Percentiles rank a stretch among this genome's conserved stretches.
These are phyloP conservation scores for Alloscopus bannaensis DNA, from an alignment of 2,888 invertebrate genomes.

Conservation along the genomic window DNA sequence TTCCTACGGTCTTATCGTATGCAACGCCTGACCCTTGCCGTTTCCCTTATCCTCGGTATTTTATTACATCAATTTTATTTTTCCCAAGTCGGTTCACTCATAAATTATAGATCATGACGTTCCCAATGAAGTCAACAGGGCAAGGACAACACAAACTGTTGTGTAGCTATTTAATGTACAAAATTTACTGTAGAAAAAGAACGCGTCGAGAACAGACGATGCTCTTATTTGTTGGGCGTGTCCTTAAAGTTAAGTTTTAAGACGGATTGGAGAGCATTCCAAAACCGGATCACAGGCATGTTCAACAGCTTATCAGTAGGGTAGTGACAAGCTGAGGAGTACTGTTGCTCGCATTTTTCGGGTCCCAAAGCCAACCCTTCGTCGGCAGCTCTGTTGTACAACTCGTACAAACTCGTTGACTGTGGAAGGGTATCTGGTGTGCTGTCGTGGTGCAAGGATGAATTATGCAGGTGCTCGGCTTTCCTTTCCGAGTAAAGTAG, in stretches of 20 bases:
- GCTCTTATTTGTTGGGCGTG: constrained; percentile 25
- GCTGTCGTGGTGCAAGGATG: not conserved
- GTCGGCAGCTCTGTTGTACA: constrained; percentile 71
- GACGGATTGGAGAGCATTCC: constrained; percentile 71
- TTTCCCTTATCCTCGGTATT: no score
- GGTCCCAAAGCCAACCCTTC: constrained; percentile 69
- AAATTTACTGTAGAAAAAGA: no score
- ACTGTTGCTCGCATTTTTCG: constrained; percentile 66
- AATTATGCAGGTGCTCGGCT: not conserved
- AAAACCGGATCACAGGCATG: constrained; percentile 73
- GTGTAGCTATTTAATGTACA: not conserved
- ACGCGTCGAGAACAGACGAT: no score
- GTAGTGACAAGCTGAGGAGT: constrained; percentile 67
- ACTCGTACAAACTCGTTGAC: constrained; percentile 65
- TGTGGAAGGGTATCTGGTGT: not conserved
- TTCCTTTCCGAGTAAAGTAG: constrained; percentile 40
- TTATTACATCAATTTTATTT: no score
- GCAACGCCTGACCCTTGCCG: no score
- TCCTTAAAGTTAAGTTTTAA: constrained; percentile 71
- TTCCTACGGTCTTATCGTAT: constrained; percentile 17
- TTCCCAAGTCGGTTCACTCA: no score
- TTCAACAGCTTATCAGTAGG: constrained; percentile 72
- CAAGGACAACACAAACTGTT: not conserved
- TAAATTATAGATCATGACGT: no score
- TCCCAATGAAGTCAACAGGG: no score